These are phyloP conservation scores for Cheilosia variabilis DNA, from an alignment of 2,888 invertebrate species.

Conservation along the genomic window DNA sequence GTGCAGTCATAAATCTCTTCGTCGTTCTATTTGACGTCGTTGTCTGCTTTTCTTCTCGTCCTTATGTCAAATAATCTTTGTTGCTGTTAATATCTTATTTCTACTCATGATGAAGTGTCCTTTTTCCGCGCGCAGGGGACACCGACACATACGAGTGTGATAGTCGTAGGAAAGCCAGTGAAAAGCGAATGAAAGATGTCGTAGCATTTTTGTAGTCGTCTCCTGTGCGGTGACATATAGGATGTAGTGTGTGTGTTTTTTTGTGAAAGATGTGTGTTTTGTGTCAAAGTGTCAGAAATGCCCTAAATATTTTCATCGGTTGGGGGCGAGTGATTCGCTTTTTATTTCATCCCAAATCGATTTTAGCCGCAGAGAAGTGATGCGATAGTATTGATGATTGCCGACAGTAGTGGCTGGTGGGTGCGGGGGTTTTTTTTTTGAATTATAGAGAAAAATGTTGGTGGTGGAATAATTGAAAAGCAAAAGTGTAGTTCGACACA, in stretches of 20 bases:
- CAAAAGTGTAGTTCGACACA: too few species aligned
- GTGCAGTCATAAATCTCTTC: constrained; percentile 68
- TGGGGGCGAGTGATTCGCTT: constrained; percentile 41
- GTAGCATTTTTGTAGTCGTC: constrained; percentile 45
- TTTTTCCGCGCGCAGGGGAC: constrained; percentile 58
- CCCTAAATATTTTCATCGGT: constrained; percentile 61
- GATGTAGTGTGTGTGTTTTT: constrained; percentile 22
- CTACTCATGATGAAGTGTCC: constrained; percentile 71
- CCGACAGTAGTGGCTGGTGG: constrained; percentile 34
- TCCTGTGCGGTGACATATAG: constrained; percentile 13
- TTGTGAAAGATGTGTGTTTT: constrained; percentile 63
- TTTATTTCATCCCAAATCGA: constrained; percentile 33
- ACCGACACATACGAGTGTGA: constrained; percentile 13
- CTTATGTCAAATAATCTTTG: constrained; percentile 66
- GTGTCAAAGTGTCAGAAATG: constrained; percentile 71
- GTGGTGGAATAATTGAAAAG: too few species aligned
- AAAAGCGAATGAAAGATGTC: constrained; percentile 25
- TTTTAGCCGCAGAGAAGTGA: constrained; percentile 39
- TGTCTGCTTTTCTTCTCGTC: constrained; percentile 43
- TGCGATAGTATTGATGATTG: constrained; percentile 65
- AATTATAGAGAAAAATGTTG: neutral
- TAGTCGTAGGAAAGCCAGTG: constrained; percentile 2
- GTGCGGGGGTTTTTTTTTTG: neutral
- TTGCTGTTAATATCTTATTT: constrained; percentile 70
- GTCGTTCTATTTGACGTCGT: constrained; percentile 30